A percentile compares a stretch with the other conserved stretches of the same genome.
Evolutionary conservation across 1,140 invertebrate genomes (phyloP).

Genomic region (Belonocnema kinseyi): DNA sequence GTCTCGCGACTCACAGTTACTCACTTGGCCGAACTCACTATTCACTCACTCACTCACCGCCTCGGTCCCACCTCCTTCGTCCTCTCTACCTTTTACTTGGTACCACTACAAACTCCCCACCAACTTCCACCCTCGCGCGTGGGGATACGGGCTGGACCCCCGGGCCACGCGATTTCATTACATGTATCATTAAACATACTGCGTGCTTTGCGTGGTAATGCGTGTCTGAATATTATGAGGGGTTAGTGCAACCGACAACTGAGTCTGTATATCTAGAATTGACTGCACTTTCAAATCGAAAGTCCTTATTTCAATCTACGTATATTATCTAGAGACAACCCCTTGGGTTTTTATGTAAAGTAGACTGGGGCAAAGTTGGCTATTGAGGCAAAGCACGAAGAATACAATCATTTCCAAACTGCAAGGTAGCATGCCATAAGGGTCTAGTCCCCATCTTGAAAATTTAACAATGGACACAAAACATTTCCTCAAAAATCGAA

Average conservation of each 20-base stretch:
- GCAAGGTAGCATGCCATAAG: no score
- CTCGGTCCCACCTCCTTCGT: conserved; percentile 67
- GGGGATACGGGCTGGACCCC: conserved; percentile 59
- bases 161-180: conserved; percentile 66
- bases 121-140: conserved; percentile 65
- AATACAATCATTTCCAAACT: no score
- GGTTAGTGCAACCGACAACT: conserved; percentile 30
- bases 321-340: no score
- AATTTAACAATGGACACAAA: no score
- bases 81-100: conserved; percentile 56
- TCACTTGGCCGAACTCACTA: conserved; percentile 69
- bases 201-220: conserved; percentile 46
- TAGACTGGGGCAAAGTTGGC: no score
- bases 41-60: conserved; percentile 60
- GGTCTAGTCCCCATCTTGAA: no score
- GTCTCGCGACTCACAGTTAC: conserved; percentile 69
- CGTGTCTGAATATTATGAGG: conserved; percentile 19
- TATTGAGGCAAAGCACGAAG: no score
- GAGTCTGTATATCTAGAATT: neutral
- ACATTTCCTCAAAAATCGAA: no score
- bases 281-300: no score
- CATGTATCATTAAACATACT: conserved; percentile 62
- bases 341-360: no score
- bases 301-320: no score
- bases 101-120: conserved; percentile 47